phyloP scores from a whole-genome alignment of 1,140 invertebrate genomes.

The Spodoptera frugiperda region DNA sequence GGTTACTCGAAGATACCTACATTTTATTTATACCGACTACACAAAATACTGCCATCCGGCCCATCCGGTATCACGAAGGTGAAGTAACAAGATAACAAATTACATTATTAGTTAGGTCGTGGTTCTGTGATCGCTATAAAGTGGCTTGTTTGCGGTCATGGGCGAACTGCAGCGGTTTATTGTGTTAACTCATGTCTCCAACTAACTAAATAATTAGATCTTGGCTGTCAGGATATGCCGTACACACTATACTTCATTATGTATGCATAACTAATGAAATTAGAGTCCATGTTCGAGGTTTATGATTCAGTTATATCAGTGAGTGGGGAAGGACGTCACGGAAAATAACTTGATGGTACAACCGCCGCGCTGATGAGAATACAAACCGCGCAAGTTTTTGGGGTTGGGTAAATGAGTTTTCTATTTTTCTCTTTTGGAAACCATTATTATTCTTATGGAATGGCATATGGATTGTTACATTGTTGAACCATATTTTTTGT shows the following conservation, averaged over 20 bases:
- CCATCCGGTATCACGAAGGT: constrained; percentile 26
- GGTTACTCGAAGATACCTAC: too few relatives aligned
- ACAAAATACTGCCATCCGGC: not conserved
- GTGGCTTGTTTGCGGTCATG: constrained; percentile 49
- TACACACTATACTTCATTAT: constrained; percentile 15
- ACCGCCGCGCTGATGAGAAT: not conserved
- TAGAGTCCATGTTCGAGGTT: constrained; percentile 29
- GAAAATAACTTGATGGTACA: not conserved
- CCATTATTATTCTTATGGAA: not conserved
- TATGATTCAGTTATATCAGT: constrained; percentile 24
- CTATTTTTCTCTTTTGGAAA: not conserved
- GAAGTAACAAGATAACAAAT: constrained; percentile 40
- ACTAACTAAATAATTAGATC: constrained; percentile 45
- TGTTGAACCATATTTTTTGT: not conserved
- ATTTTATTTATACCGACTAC: not conserved
- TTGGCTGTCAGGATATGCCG: constrained; percentile 15
- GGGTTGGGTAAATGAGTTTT: not conserved
- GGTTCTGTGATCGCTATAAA: constrained; percentile 42
- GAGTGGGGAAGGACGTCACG: constrained; percentile 2
- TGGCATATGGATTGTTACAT: not conserved
- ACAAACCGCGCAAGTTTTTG: not conserved
- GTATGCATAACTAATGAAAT: constrained; percentile 7
- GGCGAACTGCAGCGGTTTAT: constrained; percentile 46
- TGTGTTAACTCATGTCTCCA: constrained; percentile 42
- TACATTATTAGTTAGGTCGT: constrained; percentile 41